Conservation (phyloP, 2,888 invertebrate genomes). For the Drosophila demipolita region DNA sequence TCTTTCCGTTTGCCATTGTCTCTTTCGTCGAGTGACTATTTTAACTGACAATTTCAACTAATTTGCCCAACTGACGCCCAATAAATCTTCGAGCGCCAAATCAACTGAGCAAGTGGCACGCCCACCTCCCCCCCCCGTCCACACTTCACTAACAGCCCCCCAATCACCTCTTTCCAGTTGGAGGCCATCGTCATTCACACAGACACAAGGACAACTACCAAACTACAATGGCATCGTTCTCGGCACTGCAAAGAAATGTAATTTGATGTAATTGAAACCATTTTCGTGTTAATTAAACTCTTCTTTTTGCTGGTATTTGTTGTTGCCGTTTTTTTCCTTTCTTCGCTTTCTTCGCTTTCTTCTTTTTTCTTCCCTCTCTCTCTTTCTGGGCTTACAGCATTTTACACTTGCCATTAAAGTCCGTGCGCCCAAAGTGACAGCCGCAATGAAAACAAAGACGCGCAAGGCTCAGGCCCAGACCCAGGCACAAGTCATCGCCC, state of each 20-base stretch:
- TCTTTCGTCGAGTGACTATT: constrained; percentile 34
- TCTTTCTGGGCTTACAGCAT: constrained; percentile 70
- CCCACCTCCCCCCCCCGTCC: constrained; percentile 20
- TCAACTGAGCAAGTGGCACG: constrained; percentile 68
- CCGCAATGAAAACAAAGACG: constrained; percentile 81
- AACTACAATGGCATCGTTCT: constrained; percentile 67
- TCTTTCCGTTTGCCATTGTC: neutral
- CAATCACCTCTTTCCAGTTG: constrained; percentile 6
- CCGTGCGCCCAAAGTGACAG: constrained; percentile 76
- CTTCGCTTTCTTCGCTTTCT: constrained; percentile 9
- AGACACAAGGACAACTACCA: constrained; percentile 29
- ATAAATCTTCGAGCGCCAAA: constrained; percentile 78
- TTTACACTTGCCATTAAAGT: constrained; percentile 82
- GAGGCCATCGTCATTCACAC: constrained; percentile 14
- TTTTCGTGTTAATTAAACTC: constrained; percentile 81
- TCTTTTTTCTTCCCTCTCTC: neutral
- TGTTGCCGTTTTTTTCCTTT: constrained; percentile 8
- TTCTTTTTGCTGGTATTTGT: constrained; percentile 53
- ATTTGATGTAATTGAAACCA: constrained; percentile 80
- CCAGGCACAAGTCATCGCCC: constrained; percentile 70
- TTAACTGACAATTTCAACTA: constrained; percentile 80
- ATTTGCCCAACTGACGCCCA: constrained; percentile 79
- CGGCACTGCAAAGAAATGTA: constrained; percentile 74
- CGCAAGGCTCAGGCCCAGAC: constrained; percentile 46
- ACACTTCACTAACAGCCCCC: neutral